These are phyloP conservation scores for Holothuria leucospilota DNA, from an alignment of 53 echinoderm and acorn worm genomes.

Conservation along the genomic window DNA sequence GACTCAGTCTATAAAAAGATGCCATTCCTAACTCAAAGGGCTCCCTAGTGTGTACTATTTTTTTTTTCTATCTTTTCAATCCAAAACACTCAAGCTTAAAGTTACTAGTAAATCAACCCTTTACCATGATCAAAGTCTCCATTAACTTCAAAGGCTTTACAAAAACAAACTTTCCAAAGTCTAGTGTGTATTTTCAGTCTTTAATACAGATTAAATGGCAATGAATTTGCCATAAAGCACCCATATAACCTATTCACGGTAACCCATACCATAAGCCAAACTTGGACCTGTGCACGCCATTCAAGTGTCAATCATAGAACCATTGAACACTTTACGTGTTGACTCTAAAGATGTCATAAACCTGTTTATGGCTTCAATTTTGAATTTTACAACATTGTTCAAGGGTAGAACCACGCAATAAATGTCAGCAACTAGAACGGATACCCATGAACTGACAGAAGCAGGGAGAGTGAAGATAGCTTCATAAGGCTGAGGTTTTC, in stretches of 20 bases:
- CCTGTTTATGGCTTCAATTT: slow-evolving; percentile 14
- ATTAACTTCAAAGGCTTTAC: no score
- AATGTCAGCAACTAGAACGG: slow-evolving; percentile 15
- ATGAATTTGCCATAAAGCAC: slow-evolving; percentile 32
- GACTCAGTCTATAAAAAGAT: no score
- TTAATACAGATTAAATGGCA: slow-evolving; percentile 19
- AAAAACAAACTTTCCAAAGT: no score
- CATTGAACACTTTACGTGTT: slow-evolving; percentile 37
- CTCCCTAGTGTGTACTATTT: no score
- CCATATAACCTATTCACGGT: slow-evolving; percentile 27
- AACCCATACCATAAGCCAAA: no score
- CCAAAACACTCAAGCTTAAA: no score
- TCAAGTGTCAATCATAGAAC: slow-evolving; percentile 28
- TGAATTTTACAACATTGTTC: slow-evolving; percentile 47
- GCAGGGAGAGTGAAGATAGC: no score
- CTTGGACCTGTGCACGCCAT: neutral
- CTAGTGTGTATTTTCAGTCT: slow-evolving; percentile 19
- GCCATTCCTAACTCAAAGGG: no score
- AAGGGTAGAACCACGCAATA: slow-evolving; percentile 30
- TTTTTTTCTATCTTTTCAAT: no score
- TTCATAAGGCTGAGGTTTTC: no score
- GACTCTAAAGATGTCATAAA: slow-evolving; percentile 31
- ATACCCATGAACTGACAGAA: neutral
- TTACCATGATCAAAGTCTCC: no score
- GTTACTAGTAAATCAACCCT: no score